Conservation (phyloP, 2,888 invertebrate genomes). For the Crocallis elinguaria region DNA sequence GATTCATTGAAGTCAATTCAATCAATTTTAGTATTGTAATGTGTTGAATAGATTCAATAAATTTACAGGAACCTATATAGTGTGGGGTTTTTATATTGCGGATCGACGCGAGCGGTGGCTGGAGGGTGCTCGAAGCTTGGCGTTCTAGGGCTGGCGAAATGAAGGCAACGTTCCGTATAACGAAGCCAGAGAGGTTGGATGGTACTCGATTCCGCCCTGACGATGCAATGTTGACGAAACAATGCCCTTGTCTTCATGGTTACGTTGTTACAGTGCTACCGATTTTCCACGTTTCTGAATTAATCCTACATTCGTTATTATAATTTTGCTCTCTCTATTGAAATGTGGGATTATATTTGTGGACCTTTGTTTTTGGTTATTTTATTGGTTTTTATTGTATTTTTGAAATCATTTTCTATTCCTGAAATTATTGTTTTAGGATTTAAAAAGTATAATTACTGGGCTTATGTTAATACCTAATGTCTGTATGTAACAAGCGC, state of each 20-base stretch:
- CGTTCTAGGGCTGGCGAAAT: constrained; percentile 19
- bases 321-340: no score
- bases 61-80: constrained; percentile 9
- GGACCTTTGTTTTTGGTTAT: no score
- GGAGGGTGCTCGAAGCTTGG: constrained; percentile 40
- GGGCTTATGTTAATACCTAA: no score
- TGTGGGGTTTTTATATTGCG: constrained; percentile 29
- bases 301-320: no score
- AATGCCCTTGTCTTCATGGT: constrained; percentile 43
- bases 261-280: constrained; percentile 14
- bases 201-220: constrained; percentile 55
- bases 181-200: constrained; percentile 51
- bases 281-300: constrained; percentile 17
- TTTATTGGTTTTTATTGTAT: no score
- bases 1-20: constrained; percentile 5
- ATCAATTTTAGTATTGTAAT: constrained; percentile 20
- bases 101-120: constrained; percentile 14
- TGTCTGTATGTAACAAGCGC: no score
- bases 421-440: no score
- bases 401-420: no score
- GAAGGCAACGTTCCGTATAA: constrained; percentile 53
- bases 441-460: no score
- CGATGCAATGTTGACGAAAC: constrained; percentile 68
- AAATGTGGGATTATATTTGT: no score
- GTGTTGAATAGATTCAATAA: constrained; percentile 23